Evolutionary conservation across 2,888 invertebrate species (phyloP).

Genomic region (Lasioglossum calceatum): DNA sequence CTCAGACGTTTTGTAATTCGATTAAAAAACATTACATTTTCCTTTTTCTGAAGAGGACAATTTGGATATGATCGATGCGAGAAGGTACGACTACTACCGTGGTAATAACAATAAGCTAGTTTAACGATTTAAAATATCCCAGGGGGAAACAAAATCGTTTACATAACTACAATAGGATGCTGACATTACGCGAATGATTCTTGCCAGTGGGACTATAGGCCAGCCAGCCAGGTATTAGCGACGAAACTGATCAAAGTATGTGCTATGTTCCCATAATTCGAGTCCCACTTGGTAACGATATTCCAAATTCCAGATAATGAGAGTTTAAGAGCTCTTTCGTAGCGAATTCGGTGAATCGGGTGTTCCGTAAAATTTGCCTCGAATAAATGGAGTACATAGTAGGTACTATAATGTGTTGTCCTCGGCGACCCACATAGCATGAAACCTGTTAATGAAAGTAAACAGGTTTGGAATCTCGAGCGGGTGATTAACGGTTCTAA

Average conservation of each 20-base stretch:
- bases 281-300: conserved; percentile 6
- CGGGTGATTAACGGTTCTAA: not conserved
- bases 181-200: conserved; percentile 8
- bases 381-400: not conserved
- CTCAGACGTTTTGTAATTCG: not conserved
- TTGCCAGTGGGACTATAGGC: not conserved
- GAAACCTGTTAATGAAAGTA: not conserved
- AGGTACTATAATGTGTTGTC: not conserved
- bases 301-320: conserved; percentile 5
- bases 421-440: not conserved
- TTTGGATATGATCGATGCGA: too few relatives aligned
- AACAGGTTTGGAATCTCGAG: not conserved
- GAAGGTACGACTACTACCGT: too few relatives aligned
- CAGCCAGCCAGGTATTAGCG: not conserved
- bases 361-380: not conserved
- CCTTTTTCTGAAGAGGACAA: too few relatives aligned
- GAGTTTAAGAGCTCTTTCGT: conserved; percentile 7
- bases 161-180: not conserved
- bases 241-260: not conserved
- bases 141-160: not conserved
- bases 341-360: conserved; percentile 9
- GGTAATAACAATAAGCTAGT: not conserved
- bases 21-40: too few relatives aligned
- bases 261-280: conserved; percentile 1
- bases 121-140: not conserved